These are phyloP conservation scores for Nineta flava DNA, from an alignment of 2,888 invertebrate genomes.

Conservation along the genomic window DNA sequence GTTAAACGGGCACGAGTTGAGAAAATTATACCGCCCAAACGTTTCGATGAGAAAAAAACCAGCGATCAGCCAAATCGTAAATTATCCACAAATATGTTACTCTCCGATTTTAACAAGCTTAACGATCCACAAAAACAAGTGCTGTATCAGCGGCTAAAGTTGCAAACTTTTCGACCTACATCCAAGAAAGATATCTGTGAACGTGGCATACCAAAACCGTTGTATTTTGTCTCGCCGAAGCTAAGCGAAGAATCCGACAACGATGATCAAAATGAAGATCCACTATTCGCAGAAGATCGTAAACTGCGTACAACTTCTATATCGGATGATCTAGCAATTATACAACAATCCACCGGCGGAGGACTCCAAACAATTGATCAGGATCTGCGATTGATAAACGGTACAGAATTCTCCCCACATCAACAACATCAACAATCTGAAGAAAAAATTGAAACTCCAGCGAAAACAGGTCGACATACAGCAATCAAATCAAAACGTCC, in stretches of 20 bases:
- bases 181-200: constrained; percentile 1
- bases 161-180: not conserved
- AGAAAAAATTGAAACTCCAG: not conserved
- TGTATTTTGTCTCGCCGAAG: not conserved
- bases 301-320: not conserved
- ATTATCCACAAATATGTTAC: not conserved
- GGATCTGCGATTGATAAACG: constrained; percentile 2
- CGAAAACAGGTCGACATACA: constrained; percentile 6
- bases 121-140: constrained; percentile 2
- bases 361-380: constrained; percentile 4
- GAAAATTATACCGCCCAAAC: not conserved
- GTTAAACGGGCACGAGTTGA: constrained; percentile 5
- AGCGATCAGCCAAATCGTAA: not conserved
- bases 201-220: not conserved
- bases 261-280: not conserved
- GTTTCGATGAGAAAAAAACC: not conserved
- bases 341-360: not conserved
- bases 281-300: not conserved
- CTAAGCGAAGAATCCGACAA: not conserved
- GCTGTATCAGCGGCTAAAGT: not conserved
- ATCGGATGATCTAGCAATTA: constrained; percentile 3
- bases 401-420: not conserved
- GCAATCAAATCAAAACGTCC: constrained; percentile 7
- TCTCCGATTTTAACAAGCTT: not conserved
- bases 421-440: not conserved